A percentile compares a stretch with the other conserved stretches of the same genome.
Evolutionary conservation across 2,888 invertebrate genomes (phyloP).

Genomic region (Osedax frankpressi): DNA sequence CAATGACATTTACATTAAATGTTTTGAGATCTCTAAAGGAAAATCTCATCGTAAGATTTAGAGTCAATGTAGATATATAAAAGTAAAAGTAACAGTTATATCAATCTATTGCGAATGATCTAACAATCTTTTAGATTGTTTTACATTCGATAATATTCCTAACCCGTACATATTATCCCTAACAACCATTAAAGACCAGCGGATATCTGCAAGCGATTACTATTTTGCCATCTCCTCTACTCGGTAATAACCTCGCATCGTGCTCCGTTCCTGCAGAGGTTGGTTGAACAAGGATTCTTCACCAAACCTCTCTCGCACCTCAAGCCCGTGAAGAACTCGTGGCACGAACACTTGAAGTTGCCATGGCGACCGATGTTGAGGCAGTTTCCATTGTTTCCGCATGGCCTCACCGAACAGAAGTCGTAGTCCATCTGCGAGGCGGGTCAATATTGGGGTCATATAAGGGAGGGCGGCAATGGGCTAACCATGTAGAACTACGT

Average conservation of each 20-base stretch:
- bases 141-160: too few species aligned
- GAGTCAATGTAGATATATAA: not conserved
- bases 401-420: not conserved
- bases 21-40: too few species aligned
- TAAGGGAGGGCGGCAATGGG: not conserved
- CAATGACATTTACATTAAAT: too few species aligned
- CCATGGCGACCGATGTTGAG: not conserved
- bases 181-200: too few species aligned
- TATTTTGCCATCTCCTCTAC: too few species aligned
- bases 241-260: not conserved
- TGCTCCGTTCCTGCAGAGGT: not conserved
- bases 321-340: not conserved
- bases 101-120: too few species aligned
- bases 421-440: not conserved
- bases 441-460: not conserved
- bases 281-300: not conserved
- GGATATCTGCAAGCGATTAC: too few species aligned
- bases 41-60: too few species aligned
- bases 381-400: not conserved
- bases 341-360: not conserved
- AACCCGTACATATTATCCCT: too few species aligned
- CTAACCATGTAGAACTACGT: too few species aligned
- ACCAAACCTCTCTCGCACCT: not conserved
- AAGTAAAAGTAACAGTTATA: not conserved
- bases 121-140: too few species aligned